Conservation (phyloP, 1,140 invertebrate species). For the Drosophila paulistorum region DNA sequence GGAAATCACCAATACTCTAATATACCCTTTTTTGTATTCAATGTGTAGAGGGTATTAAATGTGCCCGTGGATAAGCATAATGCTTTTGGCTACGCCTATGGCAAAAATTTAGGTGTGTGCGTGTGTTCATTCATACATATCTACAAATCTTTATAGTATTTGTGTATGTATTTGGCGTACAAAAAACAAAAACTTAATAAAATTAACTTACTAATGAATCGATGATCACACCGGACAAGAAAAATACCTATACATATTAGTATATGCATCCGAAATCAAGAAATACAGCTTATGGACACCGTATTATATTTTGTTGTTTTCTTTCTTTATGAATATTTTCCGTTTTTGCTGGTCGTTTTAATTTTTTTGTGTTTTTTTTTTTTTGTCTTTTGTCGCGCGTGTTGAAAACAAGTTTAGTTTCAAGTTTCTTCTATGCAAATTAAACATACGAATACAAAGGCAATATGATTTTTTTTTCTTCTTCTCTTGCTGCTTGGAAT, state of each 20-base stretch:
- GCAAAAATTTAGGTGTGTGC: not conserved
- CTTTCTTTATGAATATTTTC: constrained; percentile 3
- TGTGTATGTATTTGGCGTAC: constrained; percentile 10
- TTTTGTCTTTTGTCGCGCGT: constrained; percentile 73
- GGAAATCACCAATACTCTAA: too few species aligned
- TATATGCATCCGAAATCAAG: constrained; percentile 59
- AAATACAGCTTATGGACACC: constrained; percentile 68
- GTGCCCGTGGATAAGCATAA: not conserved
- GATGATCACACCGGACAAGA: constrained; percentile 57
- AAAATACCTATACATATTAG: constrained; percentile 18
- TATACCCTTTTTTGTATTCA: not conserved
- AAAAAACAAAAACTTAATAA: constrained; percentile 62
- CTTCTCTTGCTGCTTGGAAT: constrained; percentile 15
- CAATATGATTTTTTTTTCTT: not conserved
- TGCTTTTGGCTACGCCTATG: not conserved
- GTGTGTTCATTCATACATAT: not conserved
- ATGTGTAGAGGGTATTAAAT: not conserved
- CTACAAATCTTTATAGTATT: not conserved
- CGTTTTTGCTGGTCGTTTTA: constrained; percentile 17
- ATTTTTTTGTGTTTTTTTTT: constrained; percentile 20
- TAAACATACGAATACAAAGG: constrained; percentile 33
- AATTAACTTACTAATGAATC: constrained; percentile 78
- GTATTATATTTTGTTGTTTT: constrained; percentile 12
- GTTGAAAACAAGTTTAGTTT: constrained; percentile 66
- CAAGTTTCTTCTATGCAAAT: constrained; percentile 70